A percentile compares a stretch with the other conserved stretches of the same genome.
Conservation (phyloP, 2,888 invertebrate species). For the Argyra leucocephala region DNA sequence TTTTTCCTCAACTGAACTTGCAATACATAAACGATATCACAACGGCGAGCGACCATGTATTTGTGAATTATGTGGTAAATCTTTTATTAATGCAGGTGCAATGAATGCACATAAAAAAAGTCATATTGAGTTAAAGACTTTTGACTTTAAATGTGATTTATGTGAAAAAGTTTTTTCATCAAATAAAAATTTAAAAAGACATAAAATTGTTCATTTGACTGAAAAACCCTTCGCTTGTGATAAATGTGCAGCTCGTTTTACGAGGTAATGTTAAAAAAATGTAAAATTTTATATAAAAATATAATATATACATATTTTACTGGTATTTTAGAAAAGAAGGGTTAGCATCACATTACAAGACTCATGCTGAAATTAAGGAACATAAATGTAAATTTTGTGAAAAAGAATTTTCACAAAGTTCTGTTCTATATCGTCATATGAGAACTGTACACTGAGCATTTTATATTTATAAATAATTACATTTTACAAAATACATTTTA, state of each 20-base stretch:
- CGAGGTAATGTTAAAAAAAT: neutral
- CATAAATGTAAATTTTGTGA: conserved; percentile 11
- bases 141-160: neutral
- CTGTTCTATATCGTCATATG: conserved; percentile 5
- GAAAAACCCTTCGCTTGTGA: conserved; percentile 8
- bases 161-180: conserved; percentile 9
- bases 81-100: neutral
- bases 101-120: conserved; percentile 11
- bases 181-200: neutral
- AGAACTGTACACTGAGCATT: conserved; percentile 1
- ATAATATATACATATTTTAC: neutral
- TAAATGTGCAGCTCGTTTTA: neutral
- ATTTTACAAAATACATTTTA: no score
- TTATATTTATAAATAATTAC: no score
- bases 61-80: conserved; percentile 10
- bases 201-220: neutral
- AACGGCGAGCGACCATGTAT: neutral
- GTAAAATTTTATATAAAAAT: neutral
- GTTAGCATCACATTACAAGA: neutral
- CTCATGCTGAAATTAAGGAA: conserved; percentile 5
- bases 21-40: neutral
- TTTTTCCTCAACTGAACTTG: neutral
- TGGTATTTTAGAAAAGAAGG: neutral
- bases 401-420: conserved; percentile 7
- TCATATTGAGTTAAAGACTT: conserved; percentile 8